Percentiles rank a stretch among this genome's conserved stretches.
phyloP scores from a whole-genome alignment of 2,888 invertebrate genomes.

The Phengaris arion region DNA sequence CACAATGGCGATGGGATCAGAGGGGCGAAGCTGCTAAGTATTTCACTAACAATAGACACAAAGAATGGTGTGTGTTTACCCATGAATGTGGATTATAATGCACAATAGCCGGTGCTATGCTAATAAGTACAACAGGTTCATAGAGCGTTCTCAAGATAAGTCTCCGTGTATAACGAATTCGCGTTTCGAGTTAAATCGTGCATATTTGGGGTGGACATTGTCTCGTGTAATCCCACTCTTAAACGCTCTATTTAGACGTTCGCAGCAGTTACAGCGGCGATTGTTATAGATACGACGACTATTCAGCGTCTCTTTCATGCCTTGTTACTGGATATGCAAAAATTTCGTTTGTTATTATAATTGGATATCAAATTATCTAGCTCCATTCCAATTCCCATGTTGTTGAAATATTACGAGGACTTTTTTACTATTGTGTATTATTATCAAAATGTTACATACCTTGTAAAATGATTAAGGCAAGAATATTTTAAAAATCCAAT shows the following conservation, averaged over 20 bases:
- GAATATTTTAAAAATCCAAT: conserved; percentile 18
- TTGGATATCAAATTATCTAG: conserved; percentile 28
- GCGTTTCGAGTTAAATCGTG: conserved; percentile 76
- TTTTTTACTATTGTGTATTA: background rate
- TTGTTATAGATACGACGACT: conserved; percentile 51
- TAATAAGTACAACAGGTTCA: conserved; percentile 76
- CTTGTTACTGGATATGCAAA: conserved; percentile 24
- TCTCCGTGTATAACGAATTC: conserved; percentile 77
- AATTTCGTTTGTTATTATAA: conserved; percentile 24
- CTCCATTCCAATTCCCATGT: conserved; percentile 21
- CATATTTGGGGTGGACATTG: conserved; percentile 59
- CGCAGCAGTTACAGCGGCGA: conserved; percentile 56
- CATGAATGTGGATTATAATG: conserved; percentile 72
- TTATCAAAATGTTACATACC: background rate
- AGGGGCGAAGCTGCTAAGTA: conserved; percentile 77
- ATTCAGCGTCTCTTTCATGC: conserved; percentile 28
- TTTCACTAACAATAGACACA: conserved; percentile 70
- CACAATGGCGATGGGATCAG: conserved; percentile 65
- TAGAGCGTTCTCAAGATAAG: conserved; percentile 72
- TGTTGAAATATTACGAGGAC: background rate
- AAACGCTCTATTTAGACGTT: conserved; percentile 73
- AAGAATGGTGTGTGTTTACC: conserved; percentile 77
- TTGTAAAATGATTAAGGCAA: background rate
- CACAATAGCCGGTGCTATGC: conserved; percentile 69
- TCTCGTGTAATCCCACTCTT: conserved; percentile 64